Evolutionary conservation across 2,888 invertebrate genomes (phyloP).

Genomic region (Eilema depressum): DNA sequence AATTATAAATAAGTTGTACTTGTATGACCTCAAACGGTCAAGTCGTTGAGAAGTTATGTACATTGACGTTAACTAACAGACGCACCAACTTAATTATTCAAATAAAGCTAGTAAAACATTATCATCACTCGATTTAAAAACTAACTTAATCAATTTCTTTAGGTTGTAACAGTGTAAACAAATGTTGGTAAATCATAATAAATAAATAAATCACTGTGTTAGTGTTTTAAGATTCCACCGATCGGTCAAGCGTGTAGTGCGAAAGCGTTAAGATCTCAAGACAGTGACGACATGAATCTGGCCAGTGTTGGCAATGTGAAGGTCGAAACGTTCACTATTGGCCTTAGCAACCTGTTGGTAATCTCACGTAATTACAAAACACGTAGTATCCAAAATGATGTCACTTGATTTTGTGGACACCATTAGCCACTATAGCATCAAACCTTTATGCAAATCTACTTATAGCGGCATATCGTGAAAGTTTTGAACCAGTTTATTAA

Average conservation of each 20-base stretch:
- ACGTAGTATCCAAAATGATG: slow-evolving; percentile 37
- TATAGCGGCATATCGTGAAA: not conserved
- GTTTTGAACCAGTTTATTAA: not conserved
- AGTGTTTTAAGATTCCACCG: slow-evolving; percentile 38
- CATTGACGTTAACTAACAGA: not conserved
- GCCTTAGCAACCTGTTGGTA: slow-evolving; percentile 57
- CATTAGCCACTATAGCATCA: not conserved
- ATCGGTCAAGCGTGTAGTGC: slow-evolving; percentile 41
- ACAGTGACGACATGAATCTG: slow-evolving; percentile 66
- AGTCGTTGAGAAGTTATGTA: not conserved
- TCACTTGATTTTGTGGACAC: slow-evolving; percentile 28
- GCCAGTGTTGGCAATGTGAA: slow-evolving; percentile 74
- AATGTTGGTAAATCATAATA: too few species aligned
- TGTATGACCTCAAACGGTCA: not conserved
- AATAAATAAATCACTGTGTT: slow-evolving; percentile 26
- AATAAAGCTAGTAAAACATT: not conserved
- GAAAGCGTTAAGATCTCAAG: slow-evolving; percentile 53
- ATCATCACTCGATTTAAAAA: too few species aligned
- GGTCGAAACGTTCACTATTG: slow-evolving; percentile 74
- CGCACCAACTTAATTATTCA: not conserved
- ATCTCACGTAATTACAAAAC: slow-evolving; percentile 47
- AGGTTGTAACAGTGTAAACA: too few species aligned
- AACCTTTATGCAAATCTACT: not conserved
- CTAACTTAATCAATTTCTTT: too few species aligned
- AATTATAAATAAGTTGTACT: not conserved